These are phyloP conservation scores for Caenorhabditis sinica DNA, from an alignment of 2,888 invertebrate species.

Conservation along the genomic window DNA sequence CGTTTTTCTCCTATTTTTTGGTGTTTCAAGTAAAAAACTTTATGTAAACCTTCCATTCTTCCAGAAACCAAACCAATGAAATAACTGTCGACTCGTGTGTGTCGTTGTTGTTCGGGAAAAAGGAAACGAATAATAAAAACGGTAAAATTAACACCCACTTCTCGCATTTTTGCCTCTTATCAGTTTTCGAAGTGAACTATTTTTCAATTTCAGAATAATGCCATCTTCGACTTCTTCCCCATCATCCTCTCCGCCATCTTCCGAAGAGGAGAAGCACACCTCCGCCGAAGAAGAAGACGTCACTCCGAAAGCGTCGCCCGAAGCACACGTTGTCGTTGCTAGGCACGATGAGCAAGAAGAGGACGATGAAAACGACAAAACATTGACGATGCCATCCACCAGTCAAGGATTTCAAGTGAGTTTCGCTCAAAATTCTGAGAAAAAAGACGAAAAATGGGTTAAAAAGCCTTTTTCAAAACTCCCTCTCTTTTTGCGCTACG, in stretches of 20 bases:
- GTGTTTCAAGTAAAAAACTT: conserved; percentile 6
- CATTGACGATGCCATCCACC: conserved; percentile 55
- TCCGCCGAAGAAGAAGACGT: conserved; percentile 47
- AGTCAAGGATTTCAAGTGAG: conserved; percentile 50
- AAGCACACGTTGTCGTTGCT: neutral
- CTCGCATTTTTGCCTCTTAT: conserved; percentile 9
- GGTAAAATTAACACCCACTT: conserved; percentile 6
- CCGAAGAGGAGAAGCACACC: conserved; percentile 41
- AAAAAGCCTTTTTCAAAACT: conserved; percentile 6
- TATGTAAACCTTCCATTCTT: neutral
- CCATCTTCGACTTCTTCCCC: conserved; percentile 29
- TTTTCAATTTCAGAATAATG: conserved; percentile 16
- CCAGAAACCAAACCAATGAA: conserved; percentile 38
- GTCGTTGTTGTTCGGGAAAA: neutral
- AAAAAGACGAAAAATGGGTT: neutral
- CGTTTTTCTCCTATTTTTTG: neutral
- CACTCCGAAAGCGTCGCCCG: conserved; percentile 55
- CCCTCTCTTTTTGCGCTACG: neutral
- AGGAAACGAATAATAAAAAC: conserved; percentile 30
- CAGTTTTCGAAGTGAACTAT: neutral
- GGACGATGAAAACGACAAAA: conserved; percentile 37
- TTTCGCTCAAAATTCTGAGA: neutral
- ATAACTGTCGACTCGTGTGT: neutral
- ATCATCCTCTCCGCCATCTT: conserved; percentile 35
- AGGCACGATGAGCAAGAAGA: neutral